These are phyloP conservation scores for silkworm (Bombyx mori) DNA, from an alignment of 1,140 invertebrate species.

Conservation along the genomic window DNA sequence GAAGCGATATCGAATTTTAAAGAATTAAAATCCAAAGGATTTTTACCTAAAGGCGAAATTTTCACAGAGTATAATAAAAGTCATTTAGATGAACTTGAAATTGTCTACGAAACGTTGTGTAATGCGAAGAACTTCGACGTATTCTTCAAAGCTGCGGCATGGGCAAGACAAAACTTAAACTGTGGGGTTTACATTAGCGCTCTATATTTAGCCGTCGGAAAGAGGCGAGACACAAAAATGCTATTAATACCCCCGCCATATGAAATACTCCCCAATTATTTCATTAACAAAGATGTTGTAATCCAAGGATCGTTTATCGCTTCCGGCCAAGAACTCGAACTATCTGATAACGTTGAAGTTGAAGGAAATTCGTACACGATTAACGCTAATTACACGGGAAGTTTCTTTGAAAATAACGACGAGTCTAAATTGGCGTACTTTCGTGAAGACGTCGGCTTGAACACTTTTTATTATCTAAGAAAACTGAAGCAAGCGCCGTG, in stretches of 20 bases:
- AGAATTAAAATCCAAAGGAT: conserved; percentile 31
- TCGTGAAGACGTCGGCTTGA: conserved; percentile 56
- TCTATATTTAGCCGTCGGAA: conserved; percentile 62
- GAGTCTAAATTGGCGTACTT: conserved; percentile 54
- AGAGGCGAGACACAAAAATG: conserved; percentile 65
- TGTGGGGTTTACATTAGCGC: conserved; percentile 68
- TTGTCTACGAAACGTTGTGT: conserved; percentile 71
- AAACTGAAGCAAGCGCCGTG: conserved; percentile 37
- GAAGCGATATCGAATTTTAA: conserved; percentile 34
- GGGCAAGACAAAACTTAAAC: conserved; percentile 70
- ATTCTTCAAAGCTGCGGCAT: conserved; percentile 60
- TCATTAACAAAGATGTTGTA: conserved; percentile 57
- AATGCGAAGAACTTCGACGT: conserved; percentile 63
- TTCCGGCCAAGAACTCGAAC: conserved; percentile 18
- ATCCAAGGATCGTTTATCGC: conserved; percentile 41
- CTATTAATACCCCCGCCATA: conserved; percentile 69
- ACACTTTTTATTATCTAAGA: conserved; percentile 48
- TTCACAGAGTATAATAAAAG: conserved; percentile 51
- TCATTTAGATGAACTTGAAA: conserved; percentile 43
- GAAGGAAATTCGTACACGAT: conserved; percentile 51
- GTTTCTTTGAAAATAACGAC: conserved; percentile 31
- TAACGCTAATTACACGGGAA: conserved; percentile 48
- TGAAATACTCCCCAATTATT: conserved; percentile 71
- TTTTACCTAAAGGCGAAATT: conserved; percentile 50
- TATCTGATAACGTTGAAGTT: conserved; percentile 28